phyloP scores from a whole-genome alignment of 2,888 invertebrate genomes.

The Metopia argyrocephala region DNA sequence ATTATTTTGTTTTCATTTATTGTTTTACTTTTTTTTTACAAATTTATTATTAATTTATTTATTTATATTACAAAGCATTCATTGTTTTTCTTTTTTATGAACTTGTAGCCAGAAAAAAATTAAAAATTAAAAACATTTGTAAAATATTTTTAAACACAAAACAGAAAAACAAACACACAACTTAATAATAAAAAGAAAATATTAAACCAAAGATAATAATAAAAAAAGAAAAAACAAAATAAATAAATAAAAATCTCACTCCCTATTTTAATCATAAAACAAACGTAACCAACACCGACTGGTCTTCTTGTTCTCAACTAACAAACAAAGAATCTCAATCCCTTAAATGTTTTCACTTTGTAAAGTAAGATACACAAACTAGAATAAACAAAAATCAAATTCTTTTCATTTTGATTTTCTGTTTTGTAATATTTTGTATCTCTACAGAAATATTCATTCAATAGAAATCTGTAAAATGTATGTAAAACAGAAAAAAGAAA shows the following conservation, averaged over 20 bases:
- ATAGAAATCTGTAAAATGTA: neutral
- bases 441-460: no score
- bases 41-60: slow-evolving; percentile 38
- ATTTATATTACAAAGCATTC: slow-evolving; percentile 41
- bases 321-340: neutral
- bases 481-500: neutral
- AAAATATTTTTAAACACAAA: slow-evolving; percentile 24
- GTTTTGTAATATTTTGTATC: neutral
- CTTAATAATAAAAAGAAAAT: slow-evolving; percentile 19
- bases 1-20: slow-evolving; percentile 20
- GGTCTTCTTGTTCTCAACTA: neutral
- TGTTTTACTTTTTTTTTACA: slow-evolving; percentile 13
- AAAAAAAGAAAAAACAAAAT: slow-evolving; percentile 1
- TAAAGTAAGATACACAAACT: no score
- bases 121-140: neutral
- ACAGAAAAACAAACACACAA: slow-evolving; percentile 27
- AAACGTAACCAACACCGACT: neutral
- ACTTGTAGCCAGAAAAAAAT: neutral
- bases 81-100: slow-evolving; percentile 30
- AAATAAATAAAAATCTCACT: neutral
- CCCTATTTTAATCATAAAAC: neutral
- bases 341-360: neutral
- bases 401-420: neutral
- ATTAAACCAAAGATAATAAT: slow-evolving; percentile 51
- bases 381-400: no score